These are phyloP conservation scores for Baryphthengus martii DNA, from an alignment of 2,113 vertebrate species.

Conservation along the genomic window DNA sequence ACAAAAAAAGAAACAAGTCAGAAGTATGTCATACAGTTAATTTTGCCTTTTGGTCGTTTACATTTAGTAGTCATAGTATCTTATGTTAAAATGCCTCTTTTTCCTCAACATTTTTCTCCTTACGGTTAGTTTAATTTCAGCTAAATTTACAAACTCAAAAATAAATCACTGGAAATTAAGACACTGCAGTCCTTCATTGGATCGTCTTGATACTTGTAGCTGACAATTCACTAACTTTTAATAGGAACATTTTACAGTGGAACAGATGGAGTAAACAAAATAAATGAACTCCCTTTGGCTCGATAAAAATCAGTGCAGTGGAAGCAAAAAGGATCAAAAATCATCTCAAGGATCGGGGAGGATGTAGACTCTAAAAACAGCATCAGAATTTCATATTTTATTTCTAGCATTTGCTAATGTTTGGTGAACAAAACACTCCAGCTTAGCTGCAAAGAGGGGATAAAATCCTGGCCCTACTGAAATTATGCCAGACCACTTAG, in stretches of 20 bases:
- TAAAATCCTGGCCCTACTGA: neutral
- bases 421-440: neutral
- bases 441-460: neutral
- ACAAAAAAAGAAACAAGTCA: neutral
- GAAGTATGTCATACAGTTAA: neutral
- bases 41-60: conserved; percentile 4
- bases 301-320: conserved; percentile 48
- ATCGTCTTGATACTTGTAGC: conserved; percentile 29
- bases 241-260: conserved; percentile 58
- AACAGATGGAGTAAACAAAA: conserved; percentile 69
- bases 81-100: conserved; percentile 18
- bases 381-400: conserved; percentile 1
- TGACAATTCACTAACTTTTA: conserved; percentile 63
- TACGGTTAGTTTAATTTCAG: conserved; percentile 23
- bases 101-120: conserved; percentile 17
- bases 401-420: neutral
- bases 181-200: conserved; percentile 37
- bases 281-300: conserved; percentile 62
- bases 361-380: conserved; percentile 13
- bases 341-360: neutral
- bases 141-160: conserved; percentile 40
- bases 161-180: conserved; percentile 55
- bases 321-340: conserved; percentile 63
- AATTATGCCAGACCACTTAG: neutral
- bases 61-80: neutral